phyloP scores from a whole-genome alignment of 2,888 invertebrate species.

The Lydus trimaculatus region DNA sequence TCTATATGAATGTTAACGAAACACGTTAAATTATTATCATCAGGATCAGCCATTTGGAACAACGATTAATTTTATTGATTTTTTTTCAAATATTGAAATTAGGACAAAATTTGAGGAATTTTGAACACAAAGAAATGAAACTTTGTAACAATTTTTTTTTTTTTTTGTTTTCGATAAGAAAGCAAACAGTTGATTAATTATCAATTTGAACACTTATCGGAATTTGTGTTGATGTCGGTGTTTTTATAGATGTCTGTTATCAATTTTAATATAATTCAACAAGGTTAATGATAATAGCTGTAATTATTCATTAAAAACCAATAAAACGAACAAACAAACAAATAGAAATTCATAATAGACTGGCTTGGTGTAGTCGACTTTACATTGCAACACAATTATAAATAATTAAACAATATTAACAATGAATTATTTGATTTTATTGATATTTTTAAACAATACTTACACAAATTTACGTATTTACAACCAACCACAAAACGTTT shows the following conservation, averaged over 20 bases:
- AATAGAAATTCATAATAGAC: too few species aligned
- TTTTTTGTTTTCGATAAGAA: neutral
- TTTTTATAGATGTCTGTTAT: neutral
- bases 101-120: neutral
- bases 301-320: neutral
- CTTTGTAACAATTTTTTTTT: neutral
- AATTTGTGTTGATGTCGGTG: neutral
- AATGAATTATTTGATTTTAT: neutral
- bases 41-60: constrained; percentile 53
- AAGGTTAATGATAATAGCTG: neutral
- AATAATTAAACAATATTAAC: too few species aligned
- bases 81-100: neutral
- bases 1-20: constrained; percentile 19
- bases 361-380: too few species aligned
- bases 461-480: neutral
- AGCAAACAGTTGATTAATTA: neutral
- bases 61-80: neutral
- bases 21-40: constrained; percentile 43
- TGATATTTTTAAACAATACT: neutral
- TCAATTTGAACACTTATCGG: neutral
- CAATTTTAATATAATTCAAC: neutral
- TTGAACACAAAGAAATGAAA: neutral
- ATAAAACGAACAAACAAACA: neutral
- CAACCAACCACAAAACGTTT: neutral
- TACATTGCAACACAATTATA: too few species aligned